These are phyloP conservation scores for Tiliacea citrago DNA, from an alignment of 2,888 invertebrate genomes.

Conservation along the genomic window DNA sequence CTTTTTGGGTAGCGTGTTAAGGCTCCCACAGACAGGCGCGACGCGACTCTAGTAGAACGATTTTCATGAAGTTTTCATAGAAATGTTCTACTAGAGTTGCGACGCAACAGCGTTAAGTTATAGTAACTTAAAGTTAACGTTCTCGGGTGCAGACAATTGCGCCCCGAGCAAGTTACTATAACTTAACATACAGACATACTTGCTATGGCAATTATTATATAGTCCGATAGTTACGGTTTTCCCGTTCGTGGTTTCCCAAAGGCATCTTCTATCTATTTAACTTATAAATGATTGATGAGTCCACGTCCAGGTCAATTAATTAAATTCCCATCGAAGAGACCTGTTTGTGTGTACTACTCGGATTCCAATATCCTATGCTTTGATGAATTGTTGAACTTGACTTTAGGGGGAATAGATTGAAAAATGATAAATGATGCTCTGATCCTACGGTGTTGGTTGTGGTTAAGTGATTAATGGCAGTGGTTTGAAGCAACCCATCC, in stretches of 20 bases:
- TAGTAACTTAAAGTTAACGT: too few relatives aligned
- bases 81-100: too few relatives aligned
- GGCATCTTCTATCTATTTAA: neutral
- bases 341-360: neutral
- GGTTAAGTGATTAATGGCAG: conserved; percentile 7
- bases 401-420: neutral
- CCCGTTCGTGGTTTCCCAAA: neutral
- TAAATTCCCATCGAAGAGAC: neutral
- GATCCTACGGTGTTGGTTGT: neutral
- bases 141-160: too few relatives aligned
- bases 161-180: too few relatives aligned
- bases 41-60: too few relatives aligned
- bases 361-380: conserved; percentile 3
- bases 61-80: too few relatives aligned
- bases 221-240: neutral
- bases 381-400: neutral
- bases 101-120: too few relatives aligned
- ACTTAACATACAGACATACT: neutral
- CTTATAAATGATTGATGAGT: too few relatives aligned
- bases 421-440: conserved; percentile 7
- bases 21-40: too few relatives aligned
- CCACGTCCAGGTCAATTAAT: neutral
- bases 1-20: too few relatives aligned
- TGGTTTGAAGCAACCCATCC: neutral
- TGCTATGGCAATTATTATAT: neutral